Evolutionary conservation across 2,888 invertebrate genomes (phyloP), one percentile per base, ranked within the genome.

Genomic region (Acanthosepion lycidas): DNA sequence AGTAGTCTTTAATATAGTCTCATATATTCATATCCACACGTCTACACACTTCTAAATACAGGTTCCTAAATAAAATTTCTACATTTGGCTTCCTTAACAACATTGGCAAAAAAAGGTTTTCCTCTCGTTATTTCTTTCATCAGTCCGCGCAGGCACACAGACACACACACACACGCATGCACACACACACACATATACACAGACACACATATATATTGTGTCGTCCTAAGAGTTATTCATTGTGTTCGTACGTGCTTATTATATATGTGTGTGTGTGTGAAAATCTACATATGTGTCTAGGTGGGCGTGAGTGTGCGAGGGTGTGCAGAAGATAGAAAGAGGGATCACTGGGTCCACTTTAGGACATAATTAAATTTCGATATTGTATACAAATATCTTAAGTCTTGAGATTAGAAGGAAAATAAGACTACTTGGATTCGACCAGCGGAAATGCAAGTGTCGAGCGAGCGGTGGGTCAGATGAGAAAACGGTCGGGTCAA

Each of bases 331-430:
- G 55, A 18, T 15, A 55, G 20, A 18, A 20, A 55, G 15, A 78
- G n/a, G 78, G 78, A n/a, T 78, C 78, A 78, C n/a, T n/a, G n/a
- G n/a, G 78, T 78, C n/a, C 78, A 78, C n/a, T 78, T 78, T 78
- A 8, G n/a, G n/a, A n/a, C n/a, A 78, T 78, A 78, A 78, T 78
- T 78, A 78, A 15, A 78, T 78, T 78, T 33, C n/a, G 18, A n/a
- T 78, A 33, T 33, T 78, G 78, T 78, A 78, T 78, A 78, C 78
- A n/a, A 33, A 78, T n/a, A 78, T 78, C 78, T 78, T 78, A 78
- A n/a, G 78, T 15, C n/a, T 33, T 9, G n/a, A 78, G 78, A 78
- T 78, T 78, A 78, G 78, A 2, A 33, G 78, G n/a, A 78, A 59
- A 78, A n/a, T 12, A n/a, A n/a, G 78, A 12, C 12, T 78, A n/a